Base-by-base conservation (phyloP, 2,113 vertebrate species). In the Psittacula cyanocephala region DNA sequence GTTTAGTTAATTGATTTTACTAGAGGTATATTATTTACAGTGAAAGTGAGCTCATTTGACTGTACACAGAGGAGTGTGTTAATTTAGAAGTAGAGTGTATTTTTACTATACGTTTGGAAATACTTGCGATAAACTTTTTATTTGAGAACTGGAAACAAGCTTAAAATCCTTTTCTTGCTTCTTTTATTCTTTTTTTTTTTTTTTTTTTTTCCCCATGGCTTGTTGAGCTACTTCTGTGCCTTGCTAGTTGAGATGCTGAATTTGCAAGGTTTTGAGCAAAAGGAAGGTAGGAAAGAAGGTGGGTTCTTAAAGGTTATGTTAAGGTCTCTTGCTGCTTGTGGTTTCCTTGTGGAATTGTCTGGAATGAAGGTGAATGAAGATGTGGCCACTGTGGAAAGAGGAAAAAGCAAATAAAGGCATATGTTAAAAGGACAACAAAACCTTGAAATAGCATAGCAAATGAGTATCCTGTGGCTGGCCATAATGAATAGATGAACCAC, bases 261-360 rank as follows among this genome's bases (percentile, higher is more conserved):
- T 80, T 97, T 94, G 62, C 89, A 67, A 88, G 69, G 27, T 28
- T 18, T 84, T 86, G 43, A 89, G 71, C 20, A 76, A 92, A 86
- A 86, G 6, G 19, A 81, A 72, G 43, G 37, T 65, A 43, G 84
- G 49, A 88, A 76, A 68, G 49, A 87, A 60, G 31, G 11, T n/a
- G 67, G 19, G 44, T 84, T 84, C 49, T 27, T 27, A 11, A 43
- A 33, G 23, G 11, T 37, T 67, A 8, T 55, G 23, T 24, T 43
- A 59, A 69, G n/a, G 37, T 76, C 43, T 35, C 15, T 22, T 28
- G 31, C 46, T 44, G 25, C 37, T 77, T 81, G 22, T 79, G n/a
- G 35, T 63, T 52, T 92, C 46, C n/a, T 84, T 81, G 35, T 1
- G 10, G 63, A 59, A 23, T 70, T 65, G 33, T 67, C n/a, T 89